A percentile compares a stretch with the other conserved stretches of the same genome.
Evolutionary conservation across 2,888 invertebrate genomes (phyloP).

Genomic region (Abscondita cerata): DNA sequence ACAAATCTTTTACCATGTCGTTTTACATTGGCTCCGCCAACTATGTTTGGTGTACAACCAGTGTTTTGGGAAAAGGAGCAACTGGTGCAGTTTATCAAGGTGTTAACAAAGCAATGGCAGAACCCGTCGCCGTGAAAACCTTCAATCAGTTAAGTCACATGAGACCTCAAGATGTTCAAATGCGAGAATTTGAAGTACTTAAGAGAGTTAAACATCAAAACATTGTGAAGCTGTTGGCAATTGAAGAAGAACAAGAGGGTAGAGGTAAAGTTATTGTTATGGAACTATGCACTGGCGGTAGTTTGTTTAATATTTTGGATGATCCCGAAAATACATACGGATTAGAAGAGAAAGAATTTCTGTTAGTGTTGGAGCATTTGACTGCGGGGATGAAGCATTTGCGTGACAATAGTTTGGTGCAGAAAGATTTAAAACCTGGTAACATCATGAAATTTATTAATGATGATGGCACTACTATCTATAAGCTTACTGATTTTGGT

Average conservation of each 20-base stretch:
- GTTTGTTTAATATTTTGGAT: slow-evolving; percentile 91
- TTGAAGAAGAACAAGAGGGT: slow-evolving; percentile 93
- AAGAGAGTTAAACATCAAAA: slow-evolving; percentile 95
- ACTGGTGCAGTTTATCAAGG: slow-evolving; percentile 96
- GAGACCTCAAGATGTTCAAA: slow-evolving; percentile 92
- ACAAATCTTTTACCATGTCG: slow-evolving; percentile 66
- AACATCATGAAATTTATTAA: slow-evolving; percentile 97
- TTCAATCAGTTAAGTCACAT: slow-evolving; percentile 94
- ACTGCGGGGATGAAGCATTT: slow-evolving; percentile 96
- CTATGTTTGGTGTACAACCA: slow-evolving; percentile 96
- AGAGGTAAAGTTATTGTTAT: slow-evolving; percentile 91
- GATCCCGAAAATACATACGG: slow-evolving; percentile 96
- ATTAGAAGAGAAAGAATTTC: slow-evolving; percentile 87
- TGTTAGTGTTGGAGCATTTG: slow-evolving; percentile 86
- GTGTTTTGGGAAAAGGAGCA: slow-evolving; percentile 94
- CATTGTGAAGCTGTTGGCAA: slow-evolving; percentile 91
- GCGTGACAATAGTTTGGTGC: slow-evolving; percentile 90
- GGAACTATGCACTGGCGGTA: slow-evolving; percentile 95
- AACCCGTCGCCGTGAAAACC: slow-evolving; percentile 97
- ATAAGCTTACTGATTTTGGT: slow-evolving; percentile 93
- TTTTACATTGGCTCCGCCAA: slow-evolving; percentile 90
- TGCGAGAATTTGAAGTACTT: slow-evolving; percentile 93
- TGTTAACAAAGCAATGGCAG: slow-evolving; percentile 92
- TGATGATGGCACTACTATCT: slow-evolving; percentile 86
- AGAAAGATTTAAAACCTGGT: slow-evolving; percentile 94